Evolutionary conservation across 2,797 vertebrate species (phyloP), one percentile per base, ranked within the genome.

Genomic region (Acipenser oxyrinchus): DNA sequence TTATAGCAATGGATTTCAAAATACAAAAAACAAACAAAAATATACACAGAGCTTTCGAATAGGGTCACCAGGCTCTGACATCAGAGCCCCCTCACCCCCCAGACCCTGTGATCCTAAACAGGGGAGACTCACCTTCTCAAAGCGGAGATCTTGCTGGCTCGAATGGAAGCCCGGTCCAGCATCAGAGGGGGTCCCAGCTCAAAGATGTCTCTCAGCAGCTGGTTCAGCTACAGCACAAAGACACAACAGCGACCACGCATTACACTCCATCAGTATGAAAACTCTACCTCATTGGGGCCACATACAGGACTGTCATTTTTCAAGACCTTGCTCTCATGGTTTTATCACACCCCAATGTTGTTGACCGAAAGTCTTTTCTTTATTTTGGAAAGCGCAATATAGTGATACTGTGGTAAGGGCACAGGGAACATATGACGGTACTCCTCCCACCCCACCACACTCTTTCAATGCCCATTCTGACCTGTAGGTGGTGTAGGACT

Each of bases 201-300:
- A 0, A 98, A 97, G 81, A 98, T 90, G 79, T 99, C 95, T 72
- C 96, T 90, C 67, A 97, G 85, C 6, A 99, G 86, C 65, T 92
- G 90, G 0, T 95, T 99, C 80, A 93, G 93, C 96, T 97, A 78
- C 12, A 63, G 67, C 60, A n/a, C n/a, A 1, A 23, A 68, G 51
- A 4, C 8, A 78, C 15, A 8, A 65, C 55, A 37, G 23, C 4
- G 23, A 37, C 23, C 23, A 37, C 4, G 23, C 23, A 37, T 37
- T 37, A 37, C 23, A 37, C 23, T 3, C 23, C 23, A 37, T 37
- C 23, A 37, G 23, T 37, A 37, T 37, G 23, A 37, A 37, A 37
- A 37, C 23, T 4, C 23, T 2, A 37, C 23, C 23, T 37, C 23
- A 37, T 37, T 3, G 23, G 51, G 51, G 7, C 51, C 51, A 9